phyloP scores from a whole-genome alignment of 2,797 vertebrate species.

The Danio kyathit region DNA sequence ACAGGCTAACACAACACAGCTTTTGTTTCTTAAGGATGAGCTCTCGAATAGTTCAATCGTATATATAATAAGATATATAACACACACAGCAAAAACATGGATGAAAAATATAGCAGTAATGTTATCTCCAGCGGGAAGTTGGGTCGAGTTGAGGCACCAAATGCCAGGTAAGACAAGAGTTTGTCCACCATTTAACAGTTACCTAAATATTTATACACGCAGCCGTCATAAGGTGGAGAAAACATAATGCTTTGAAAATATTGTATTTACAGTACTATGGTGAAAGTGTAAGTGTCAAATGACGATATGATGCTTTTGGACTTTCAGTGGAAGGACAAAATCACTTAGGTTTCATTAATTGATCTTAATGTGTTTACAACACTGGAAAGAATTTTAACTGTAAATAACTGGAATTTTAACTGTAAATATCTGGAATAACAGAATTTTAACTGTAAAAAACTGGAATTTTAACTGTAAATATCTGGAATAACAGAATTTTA shows the following conservation, averaged over 20 bases:
- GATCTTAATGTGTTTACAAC: too few relatives aligned
- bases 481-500: too few relatives aligned
- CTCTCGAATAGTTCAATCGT: background rate
- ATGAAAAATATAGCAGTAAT: constrained; percentile 93
- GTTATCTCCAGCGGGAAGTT: constrained; percentile 87
- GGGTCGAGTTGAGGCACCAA: constrained; percentile 91
- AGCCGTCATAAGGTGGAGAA: background rate
- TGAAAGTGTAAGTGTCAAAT: too few relatives aligned
- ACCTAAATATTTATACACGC: background rate
- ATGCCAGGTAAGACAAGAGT: constrained; percentile 82
- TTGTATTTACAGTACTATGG: background rate
- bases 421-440: too few relatives aligned
- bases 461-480: too few relatives aligned
- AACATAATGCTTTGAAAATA: background rate
- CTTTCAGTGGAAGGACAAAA: too few relatives aligned
- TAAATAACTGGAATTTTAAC: too few relatives aligned
- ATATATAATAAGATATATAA: background rate
- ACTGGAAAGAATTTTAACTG: too few relatives aligned
- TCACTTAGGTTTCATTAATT: too few relatives aligned
- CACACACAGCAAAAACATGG: constrained; percentile 76
- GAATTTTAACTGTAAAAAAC: too few relatives aligned
- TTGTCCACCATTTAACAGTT: background rate
- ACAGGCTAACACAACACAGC: constrained; percentile 7
- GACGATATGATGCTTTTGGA: too few relatives aligned
- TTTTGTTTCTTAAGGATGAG: constrained; percentile 10